phyloP scores from a whole-genome alignment of 1,140 invertebrate species.

The Temnothorax nylanderi region DNA sequence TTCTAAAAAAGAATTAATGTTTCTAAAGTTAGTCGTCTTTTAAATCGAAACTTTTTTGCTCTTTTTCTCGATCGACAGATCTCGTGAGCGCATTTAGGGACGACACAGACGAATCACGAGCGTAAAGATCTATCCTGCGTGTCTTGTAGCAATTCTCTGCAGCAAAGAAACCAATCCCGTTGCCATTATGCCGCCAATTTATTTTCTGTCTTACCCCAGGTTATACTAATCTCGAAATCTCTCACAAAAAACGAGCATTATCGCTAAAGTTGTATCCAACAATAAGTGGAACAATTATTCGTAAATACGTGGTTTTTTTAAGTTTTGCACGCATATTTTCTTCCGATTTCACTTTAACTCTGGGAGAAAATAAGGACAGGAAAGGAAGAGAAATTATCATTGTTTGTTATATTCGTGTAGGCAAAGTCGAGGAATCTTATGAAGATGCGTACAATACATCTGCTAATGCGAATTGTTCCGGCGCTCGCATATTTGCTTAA shows the following conservation, averaged over 20 bases:
- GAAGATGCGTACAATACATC: slow-evolving; percentile 11
- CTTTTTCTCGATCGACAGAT: not conserved
- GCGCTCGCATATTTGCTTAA: slow-evolving; percentile 56
- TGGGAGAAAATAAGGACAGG: not conserved
- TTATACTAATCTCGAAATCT: slow-evolving; percentile 40
- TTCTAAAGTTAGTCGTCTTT: not conserved
- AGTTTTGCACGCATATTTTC: not conserved
- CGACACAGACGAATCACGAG: slow-evolving; percentile 43
- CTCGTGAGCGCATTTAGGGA: slow-evolving; percentile 20
- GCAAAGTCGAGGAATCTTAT: not conserved
- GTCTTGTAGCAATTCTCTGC: slow-evolving; percentile 46
- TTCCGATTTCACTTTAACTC: not conserved
- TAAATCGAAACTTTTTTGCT: slow-evolving; percentile 24
- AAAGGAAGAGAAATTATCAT: not conserved
- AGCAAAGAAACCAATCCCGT: slow-evolving; percentile 49
- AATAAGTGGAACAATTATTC: slow-evolving; percentile 8
- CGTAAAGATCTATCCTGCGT: slow-evolving; percentile 33
- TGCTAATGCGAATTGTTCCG: not conserved
- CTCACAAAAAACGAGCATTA: not conserved
- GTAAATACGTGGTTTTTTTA: slow-evolving; percentile 21
- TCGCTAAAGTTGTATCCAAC: not conserved
- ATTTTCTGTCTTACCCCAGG: slow-evolving; percentile 23
- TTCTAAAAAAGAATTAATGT: not conserved
- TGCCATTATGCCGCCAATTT: slow-evolving; percentile 44
- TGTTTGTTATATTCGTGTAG: not conserved